Conservation (phyloP, 2,113 vertebrate species). For the Lepus europaeus region DNA sequence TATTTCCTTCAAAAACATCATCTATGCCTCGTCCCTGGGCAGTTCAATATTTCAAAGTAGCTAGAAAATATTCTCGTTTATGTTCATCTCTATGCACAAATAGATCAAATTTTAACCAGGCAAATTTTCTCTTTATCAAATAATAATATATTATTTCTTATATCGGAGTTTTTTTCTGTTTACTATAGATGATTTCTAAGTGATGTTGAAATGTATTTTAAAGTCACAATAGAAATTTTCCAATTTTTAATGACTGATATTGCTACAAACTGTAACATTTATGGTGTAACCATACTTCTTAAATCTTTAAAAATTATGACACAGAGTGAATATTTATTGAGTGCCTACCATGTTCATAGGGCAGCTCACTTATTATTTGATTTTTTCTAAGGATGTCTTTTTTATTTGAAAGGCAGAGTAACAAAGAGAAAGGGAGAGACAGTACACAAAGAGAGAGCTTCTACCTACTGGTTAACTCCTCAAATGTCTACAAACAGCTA, state of each 20-base stretch:
- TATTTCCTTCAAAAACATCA: constrained; percentile 94
- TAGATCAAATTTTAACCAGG: constrained; percentile 78
- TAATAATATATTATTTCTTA: constrained; percentile 78
- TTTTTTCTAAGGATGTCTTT: no score
- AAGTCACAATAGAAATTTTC: constrained; percentile 74
- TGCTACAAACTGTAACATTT: constrained; percentile 60
- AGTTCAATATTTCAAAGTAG: constrained; percentile 87
- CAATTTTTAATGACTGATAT: constrained; percentile 30
- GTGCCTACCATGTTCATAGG: not conserved
- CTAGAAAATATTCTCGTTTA: constrained; percentile 86
- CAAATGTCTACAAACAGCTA: no score
- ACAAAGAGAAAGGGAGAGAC: no score
- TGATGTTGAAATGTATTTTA: constrained; percentile 63
- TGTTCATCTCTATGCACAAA: constrained; percentile 85
- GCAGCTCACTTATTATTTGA: not conserved
- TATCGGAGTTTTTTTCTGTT: constrained; percentile 60
- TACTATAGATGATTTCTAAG: constrained; percentile 75
- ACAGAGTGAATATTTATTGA: not conserved
- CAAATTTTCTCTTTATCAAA: constrained; percentile 75
- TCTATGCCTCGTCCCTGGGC: constrained; percentile 87
- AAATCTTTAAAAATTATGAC: constrained; percentile 28
- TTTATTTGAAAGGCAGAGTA: no score
- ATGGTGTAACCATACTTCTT: constrained; percentile 64
- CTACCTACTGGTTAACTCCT: no score
- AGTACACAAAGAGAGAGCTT: no score